A percentile compares a stretch with the other conserved stretches of the same genome.
phyloP scores from a whole-genome alignment of 2,888 invertebrate genomes.

The Mechanitis mazaeus region DNA sequence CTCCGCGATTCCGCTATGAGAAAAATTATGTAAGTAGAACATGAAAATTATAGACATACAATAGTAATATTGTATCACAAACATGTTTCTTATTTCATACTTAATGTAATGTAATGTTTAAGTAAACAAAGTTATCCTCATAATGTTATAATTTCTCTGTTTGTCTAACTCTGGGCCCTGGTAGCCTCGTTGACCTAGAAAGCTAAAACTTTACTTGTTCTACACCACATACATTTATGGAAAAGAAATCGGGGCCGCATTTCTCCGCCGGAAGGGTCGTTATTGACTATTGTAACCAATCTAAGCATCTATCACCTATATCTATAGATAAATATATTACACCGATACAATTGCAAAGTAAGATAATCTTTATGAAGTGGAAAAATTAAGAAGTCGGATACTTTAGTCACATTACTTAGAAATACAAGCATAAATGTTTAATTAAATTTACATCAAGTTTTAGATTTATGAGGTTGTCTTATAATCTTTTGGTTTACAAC shows the following conservation, averaged over 20 bases:
- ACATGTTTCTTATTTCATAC: too few species aligned
- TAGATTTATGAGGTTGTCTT: too few species aligned
- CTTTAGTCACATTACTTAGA: too few species aligned
- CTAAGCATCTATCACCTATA: slow-evolving; percentile 17
- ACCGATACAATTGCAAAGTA: not conserved
- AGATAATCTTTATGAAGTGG: not conserved
- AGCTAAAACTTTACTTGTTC: slow-evolving; percentile 34
- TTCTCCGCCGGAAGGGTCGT: slow-evolving; percentile 36
- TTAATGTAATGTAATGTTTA: too few species aligned
- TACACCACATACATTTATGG: slow-evolving; percentile 36
- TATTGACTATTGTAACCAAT: slow-evolving; percentile 32
- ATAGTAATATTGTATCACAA: too few species aligned
- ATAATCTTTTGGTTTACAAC: too few species aligned
- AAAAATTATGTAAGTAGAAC: too few species aligned
- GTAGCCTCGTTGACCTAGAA: slow-evolving; percentile 34
- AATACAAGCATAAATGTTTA: too few species aligned
- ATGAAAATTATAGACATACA: too few species aligned
- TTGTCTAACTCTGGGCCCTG: slow-evolving; percentile 30
- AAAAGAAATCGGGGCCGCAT: slow-evolving; percentile 37
- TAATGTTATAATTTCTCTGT: slow-evolving; percentile 26
- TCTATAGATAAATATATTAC: slow-evolving; percentile 5
- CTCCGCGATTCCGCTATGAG: too few species aligned
- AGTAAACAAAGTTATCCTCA: slow-evolving; percentile 3
- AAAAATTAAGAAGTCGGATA: too few species aligned
- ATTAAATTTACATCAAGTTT: too few species aligned